Conservation (phyloP, 2,888 invertebrate genomes). For the Ceriagrion tenellum region DNA sequence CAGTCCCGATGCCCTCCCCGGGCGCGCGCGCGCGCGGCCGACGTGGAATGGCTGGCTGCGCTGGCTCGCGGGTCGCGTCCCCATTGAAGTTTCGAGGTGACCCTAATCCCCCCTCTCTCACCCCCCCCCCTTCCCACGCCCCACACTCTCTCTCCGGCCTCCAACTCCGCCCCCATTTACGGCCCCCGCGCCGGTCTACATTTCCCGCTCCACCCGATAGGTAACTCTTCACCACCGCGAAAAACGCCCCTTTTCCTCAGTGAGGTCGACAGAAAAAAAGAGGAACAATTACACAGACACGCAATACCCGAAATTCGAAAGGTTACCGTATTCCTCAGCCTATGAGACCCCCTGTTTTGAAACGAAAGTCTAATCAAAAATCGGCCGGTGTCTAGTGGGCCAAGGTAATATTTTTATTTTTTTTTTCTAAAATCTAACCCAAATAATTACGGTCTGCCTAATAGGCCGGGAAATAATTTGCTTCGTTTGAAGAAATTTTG, state of each 20-base stretch:
- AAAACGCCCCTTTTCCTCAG: slow-evolving; percentile 6
- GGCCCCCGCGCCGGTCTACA: slow-evolving; percentile 55
- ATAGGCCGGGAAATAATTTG: too few species aligned
- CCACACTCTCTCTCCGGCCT: not conserved
- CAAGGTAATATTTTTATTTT: too few species aligned
- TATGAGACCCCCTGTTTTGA: too few species aligned
- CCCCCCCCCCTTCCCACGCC: not conserved
- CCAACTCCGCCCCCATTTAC: slow-evolving; percentile 1
- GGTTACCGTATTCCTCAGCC: too few species aligned
- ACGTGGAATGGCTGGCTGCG: slow-evolving; percentile 17
- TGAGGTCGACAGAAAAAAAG: too few species aligned
- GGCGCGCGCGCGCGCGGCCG: not conserved
- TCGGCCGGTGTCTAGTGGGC: too few species aligned
- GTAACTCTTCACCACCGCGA: not conserved
- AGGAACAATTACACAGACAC: too few species aligned
- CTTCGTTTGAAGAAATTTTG: too few species aligned
- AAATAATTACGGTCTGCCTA: too few species aligned
- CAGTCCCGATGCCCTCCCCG: not conserved
- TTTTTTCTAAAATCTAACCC: too few species aligned
- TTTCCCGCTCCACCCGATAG: slow-evolving; percentile 53
- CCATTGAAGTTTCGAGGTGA: slow-evolving; percentile 66
- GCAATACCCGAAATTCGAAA: too few species aligned
- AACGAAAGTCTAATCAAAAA: too few species aligned
- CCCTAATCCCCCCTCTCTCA: slow-evolving; percentile 49
- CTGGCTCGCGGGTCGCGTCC: slow-evolving; percentile 55